A percentile compares a stretch with the other conserved stretches of the same genome.
Evolutionary conservation across 53 echinoderm and acorn worm genomes (phyloP).

Genomic region (Holothuria leucospilota): DNA sequence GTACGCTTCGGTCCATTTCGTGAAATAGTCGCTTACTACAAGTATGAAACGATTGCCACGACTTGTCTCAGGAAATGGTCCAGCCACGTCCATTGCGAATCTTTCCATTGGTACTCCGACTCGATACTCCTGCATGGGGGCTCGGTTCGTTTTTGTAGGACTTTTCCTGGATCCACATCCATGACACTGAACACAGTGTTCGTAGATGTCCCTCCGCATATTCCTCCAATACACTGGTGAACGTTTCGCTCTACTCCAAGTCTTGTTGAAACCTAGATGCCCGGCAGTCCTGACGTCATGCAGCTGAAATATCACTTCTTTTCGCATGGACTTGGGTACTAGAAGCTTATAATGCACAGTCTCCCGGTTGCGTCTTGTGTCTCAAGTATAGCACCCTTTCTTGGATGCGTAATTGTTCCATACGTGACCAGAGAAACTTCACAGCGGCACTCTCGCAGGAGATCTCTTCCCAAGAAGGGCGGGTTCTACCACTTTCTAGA

Average conservation of each 20-base stretch:
- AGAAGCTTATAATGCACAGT: background rate
- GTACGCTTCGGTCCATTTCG: conserved; percentile 5
- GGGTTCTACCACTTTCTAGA: background rate
- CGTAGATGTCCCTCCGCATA: background rate
- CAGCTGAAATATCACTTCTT: background rate
- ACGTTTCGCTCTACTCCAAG: background rate
- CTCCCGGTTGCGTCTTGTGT: background rate
- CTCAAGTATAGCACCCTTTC: background rate
- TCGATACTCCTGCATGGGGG: conserved; percentile 10
- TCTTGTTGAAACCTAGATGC: background rate
- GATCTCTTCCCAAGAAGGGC: background rate
- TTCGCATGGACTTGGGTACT: background rate
- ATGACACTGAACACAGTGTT: background rate
- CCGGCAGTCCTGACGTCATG: background rate
- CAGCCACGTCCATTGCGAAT: too few relatives aligned
- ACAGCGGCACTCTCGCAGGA: background rate
- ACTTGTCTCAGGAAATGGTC: too few relatives aligned
- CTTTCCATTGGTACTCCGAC: too few relatives aligned
- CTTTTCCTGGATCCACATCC: background rate
- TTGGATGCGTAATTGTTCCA: background rate
- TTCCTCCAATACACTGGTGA: background rate
- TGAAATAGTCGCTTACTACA: background rate
- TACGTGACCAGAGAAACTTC: background rate
- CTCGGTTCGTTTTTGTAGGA: background rate
- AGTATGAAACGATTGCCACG: too few relatives aligned